Evolutionary conservation across 2,797 vertebrate genomes (phyloP).

Genomic region (Telmatherina bonti): DNA sequence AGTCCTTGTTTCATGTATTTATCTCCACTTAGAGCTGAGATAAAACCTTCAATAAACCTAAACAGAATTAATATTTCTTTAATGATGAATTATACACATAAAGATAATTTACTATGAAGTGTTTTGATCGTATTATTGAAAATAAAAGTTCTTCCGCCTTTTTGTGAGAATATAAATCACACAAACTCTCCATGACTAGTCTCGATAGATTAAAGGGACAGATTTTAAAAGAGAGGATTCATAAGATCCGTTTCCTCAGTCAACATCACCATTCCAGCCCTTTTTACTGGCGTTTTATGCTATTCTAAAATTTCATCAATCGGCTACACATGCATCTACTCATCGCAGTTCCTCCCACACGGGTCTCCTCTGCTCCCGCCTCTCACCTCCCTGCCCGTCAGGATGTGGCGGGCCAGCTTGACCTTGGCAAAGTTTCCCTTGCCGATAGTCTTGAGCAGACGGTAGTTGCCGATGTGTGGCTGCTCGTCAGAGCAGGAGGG

Average conservation of each 20-base stretch:
- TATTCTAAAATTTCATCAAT: neutral
- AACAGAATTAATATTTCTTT: neutral
- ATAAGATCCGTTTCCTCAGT: neutral
- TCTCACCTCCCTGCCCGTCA: constrained; percentile 91
- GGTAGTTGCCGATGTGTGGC: constrained; percentile 94
- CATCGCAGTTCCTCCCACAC: neutral
- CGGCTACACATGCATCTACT: neutral
- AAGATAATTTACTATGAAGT: neutral
- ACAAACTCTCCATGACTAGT: no score
- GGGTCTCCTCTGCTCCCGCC: neutral
- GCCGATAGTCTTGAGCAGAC: constrained; percentile 93
- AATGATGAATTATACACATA: neutral
- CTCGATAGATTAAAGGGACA: no score
- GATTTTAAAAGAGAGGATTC: no score
- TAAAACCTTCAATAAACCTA: neutral
- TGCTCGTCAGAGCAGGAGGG: constrained; percentile 91
- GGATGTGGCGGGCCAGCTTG: constrained; percentile 92
- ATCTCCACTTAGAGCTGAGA: neutral
- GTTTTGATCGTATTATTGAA: neutral
- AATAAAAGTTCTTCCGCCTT: no score
- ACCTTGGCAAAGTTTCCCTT: constrained; percentile 97
- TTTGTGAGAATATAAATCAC: no score
- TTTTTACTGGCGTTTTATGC: neutral
- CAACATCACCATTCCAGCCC: neutral
- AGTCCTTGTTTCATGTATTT: neutral